Base-by-base conservation (phyloP, 2,797 vertebrate genomes). In the Pelobates cultripes region DNA sequence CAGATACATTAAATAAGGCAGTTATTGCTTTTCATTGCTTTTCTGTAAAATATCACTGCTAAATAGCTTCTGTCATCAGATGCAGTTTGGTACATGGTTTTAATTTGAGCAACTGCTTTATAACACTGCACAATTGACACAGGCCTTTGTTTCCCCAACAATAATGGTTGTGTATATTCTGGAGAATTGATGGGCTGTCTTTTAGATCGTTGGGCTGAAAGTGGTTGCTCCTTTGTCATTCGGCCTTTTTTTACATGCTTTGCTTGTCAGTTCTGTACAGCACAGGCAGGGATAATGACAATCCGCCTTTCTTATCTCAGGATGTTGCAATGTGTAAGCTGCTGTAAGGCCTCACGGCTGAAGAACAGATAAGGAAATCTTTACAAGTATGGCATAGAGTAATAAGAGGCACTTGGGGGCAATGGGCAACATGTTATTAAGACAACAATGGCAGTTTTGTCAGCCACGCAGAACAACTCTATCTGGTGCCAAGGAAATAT, bases 21-120 rank as follows among this genome's bases (percentile, higher is more conserved):
- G 94, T 97, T 97, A 98, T 97, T 97, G 94, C 97, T 96, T 96
- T 96, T 97, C 95, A 96, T 98, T 97, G 96, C 96, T 94, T 90
- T 87, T 93, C 93, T 63, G 83, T 98, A 96, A 98, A 97, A 97
- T 95, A 97, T 95, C 92, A 93, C 94, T 89, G 90, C 95, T 97
- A 95, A 97, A 98, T 95, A 96, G 96, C 91, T 93, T 95, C 90
- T 94, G 95, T 95, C 95, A 95, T 96, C 95, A 95, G 95, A 96
- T 94, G 94, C 94, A 90, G 93, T 95, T 95, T 94, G 96, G 95
- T 96, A 97, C 96, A 96, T 94, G 96, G 94, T 95, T 98, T 98
- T 99, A 99, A 98, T 99, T 97, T 97, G 96, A 97, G 95, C 92
- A 94, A 96, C 95, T 91, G 95, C 92, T 94, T 95, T 93, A 89